Base-by-base conservation (phyloP, 2,113 vertebrate genomes). In the Rafetus swinhoei region DNA sequence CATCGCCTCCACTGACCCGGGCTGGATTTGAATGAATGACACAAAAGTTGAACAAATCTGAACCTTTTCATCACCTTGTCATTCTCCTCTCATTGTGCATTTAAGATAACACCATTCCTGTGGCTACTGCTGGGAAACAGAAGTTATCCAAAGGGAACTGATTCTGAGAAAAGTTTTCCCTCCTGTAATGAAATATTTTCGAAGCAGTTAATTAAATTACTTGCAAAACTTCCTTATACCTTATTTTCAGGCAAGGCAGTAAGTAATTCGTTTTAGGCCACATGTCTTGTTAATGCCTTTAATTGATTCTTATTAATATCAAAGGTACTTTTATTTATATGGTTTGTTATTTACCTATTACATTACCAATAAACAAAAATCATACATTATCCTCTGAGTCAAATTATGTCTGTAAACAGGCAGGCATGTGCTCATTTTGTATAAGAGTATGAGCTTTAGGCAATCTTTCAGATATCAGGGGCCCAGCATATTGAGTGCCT, bases 261-360 rank as follows among this genome's bases (percentile, higher is more conserved):
- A 97, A 97, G 97, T 97, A 98, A 96, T 94, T 32, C 84, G 95
- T 97, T 96, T 97, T 93, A 95, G 92, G 97, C n/a, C 96, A 94
- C 96, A 97, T 89, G 88, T 83, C 96, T 97, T 97, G 97, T 98
- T 98, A 97, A 97, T 84, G 65, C 92, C 92, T 95, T 95, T 96
- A 87, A 91, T 80, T 80, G 87, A 90, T 79, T 86, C 81, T 79
- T 95, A 60, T 29, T 88, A 92, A 90, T 84, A 95, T 52, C 54
- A 77, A 95, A 96, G 54, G 84, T 95, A 72, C 29, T 88, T 59
- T 76, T 95, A 79, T 86, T 94, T 94, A 27, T 83, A 53, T 50
- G 3, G 53, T 3, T 39, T 89, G 65, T 79, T 87, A 91, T 92
- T 96, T 93, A 65, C 80, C 82, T 92, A 85, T 93, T 96, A 93